A percentile compares a stretch with the other conserved stretches of the same genome.
Evolutionary conservation across 2,888 invertebrate species (phyloP).

Genomic region (Lobophora halterata): DNA sequence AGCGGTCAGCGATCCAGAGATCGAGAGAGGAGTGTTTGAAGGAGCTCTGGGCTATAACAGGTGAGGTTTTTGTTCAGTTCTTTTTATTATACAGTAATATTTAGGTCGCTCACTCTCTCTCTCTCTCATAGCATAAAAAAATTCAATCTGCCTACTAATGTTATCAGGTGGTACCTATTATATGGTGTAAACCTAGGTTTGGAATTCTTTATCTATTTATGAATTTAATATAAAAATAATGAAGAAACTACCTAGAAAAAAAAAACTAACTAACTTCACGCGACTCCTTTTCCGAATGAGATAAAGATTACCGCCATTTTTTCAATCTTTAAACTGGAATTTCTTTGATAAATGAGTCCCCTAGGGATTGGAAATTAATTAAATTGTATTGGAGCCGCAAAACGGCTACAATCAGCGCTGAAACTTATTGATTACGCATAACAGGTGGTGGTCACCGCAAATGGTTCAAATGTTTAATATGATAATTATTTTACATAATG

Average conservation of each 20-base stretch:
- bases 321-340: background rate
- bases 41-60: conserved; percentile 90
- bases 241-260: no score
- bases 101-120: conserved; percentile 1
- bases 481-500: conserved; percentile 3
- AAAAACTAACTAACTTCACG: no score
- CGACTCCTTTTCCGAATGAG: no score
- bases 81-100: conserved; percentile 1
- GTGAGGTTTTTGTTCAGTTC: conserved; percentile 61
- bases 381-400: conserved; percentile 42
- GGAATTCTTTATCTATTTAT: no score
- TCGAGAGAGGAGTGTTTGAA: conserved; percentile 85
- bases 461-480: conserved; percentile 15
- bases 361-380: conserved; percentile 43
- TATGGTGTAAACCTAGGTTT: no score
- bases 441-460: conserved; percentile 41
- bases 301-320: no score
- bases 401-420: conserved; percentile 44
- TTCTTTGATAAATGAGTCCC: background rate
- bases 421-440: conserved; percentile 55
- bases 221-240: no score
- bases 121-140: no score
- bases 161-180: no score
- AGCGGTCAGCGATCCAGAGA: conserved; percentile 82
- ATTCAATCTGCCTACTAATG: no score